Percentiles rank a stretch among this genome's conserved stretches.
These are phyloP conservation scores for Hydrophis major DNA, from an alignment of 2,797 vertebrate genomes.

Conservation along the genomic window DNA sequence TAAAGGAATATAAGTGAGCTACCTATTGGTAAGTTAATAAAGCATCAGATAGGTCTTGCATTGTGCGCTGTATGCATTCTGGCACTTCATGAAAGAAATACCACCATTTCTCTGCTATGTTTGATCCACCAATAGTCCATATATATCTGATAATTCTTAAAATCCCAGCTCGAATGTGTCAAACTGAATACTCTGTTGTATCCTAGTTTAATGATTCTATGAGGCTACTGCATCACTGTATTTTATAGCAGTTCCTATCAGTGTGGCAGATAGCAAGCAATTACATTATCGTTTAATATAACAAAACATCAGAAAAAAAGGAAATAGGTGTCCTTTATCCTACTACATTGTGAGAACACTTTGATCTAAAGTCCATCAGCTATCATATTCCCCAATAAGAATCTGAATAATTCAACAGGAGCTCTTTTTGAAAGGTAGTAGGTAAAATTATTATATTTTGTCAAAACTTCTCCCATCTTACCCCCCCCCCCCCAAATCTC, in stretches of 20 bases:
- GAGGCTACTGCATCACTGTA: neutral
- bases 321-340: neutral
- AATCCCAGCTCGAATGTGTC: neutral
- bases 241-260: neutral
- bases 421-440: neutral
- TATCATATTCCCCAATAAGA: neutral
- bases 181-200: neutral
- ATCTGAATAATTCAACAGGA: neutral
- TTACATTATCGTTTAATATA: neutral
- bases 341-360: neutral
- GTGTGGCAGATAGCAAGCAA: neutral
- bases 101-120: slow-evolving; percentile 12
- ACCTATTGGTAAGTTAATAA: neutral
- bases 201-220: neutral
- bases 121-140: neutral
- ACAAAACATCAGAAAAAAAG: neutral
- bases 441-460: neutral
- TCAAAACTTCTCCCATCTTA: neutral
- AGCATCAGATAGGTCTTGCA: neutral
- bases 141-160: neutral
- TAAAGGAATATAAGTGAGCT: neutral
- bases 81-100: neutral
- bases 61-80: neutral
- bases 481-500: too few relatives aligned
- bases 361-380: neutral